phyloP scores from a whole-genome alignment of 2,888 invertebrate genomes.

The Clanis bilineata region DNA sequence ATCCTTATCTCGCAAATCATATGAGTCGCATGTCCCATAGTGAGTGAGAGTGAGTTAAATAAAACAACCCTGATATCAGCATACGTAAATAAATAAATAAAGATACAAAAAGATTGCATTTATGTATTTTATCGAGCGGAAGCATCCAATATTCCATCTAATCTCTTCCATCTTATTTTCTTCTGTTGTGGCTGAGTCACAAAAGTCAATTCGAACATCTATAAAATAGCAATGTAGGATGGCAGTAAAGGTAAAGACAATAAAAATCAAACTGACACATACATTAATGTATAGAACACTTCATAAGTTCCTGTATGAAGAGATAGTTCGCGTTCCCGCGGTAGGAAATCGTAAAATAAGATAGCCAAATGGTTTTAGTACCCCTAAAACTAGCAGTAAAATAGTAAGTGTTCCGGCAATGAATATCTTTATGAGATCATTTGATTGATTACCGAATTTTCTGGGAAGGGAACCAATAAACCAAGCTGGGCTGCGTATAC shows the following conservation, averaged over 20 bases:
- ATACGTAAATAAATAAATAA: neutral
- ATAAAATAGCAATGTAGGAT: conserved; percentile 17
- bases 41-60: no score
- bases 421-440: conserved; percentile 70
- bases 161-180: neutral
- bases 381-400: conserved; percentile 72
- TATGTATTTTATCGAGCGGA: no score
- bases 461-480: conserved; percentile 36
- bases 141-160: neutral
- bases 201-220: conserved; percentile 7
- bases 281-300: conserved; percentile 41
- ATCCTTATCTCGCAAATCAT: no score
- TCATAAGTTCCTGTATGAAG: conserved; percentile 61
- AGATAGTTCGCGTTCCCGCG: conserved; percentile 49
- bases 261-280: conserved; percentile 24
- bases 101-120: no score
- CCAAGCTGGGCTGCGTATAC: conserved; percentile 17
- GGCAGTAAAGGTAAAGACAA: conserved; percentile 19
- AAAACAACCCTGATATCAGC: no score
- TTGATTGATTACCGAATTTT: conserved; percentile 70
- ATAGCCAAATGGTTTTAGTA: conserved; percentile 73
- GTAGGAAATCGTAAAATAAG: conserved; percentile 69
- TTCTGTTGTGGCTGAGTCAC: neutral
- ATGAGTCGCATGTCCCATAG: no score
- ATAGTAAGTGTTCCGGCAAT: conserved; percentile 64